These are phyloP conservation scores for Dascillus cervinus DNA, from an alignment of 2,888 invertebrate species.

Conservation along the genomic window DNA sequence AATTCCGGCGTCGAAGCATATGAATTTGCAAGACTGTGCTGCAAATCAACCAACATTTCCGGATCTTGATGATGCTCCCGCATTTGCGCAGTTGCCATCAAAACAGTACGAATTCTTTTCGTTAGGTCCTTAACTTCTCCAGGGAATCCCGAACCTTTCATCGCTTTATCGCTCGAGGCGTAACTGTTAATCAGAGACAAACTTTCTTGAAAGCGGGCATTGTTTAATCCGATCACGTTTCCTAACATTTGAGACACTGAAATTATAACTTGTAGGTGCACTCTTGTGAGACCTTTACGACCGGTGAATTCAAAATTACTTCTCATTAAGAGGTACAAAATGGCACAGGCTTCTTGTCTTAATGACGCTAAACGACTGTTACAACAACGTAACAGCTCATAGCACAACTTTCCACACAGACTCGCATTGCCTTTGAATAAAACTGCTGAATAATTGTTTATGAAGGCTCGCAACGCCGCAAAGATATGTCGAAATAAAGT, in stretches of 20 bases:
- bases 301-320: conserved; percentile 88
- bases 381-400: conserved; percentile 74
- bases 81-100: conserved; percentile 92
- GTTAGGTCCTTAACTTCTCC: conserved; percentile 90
- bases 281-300: conserved; percentile 76
- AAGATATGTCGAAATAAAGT: conserved; percentile 84
- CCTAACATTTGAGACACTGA: conserved; percentile 92
- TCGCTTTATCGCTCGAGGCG: conserved; percentile 86
- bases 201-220: conserved; percentile 91
- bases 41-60: conserved; percentile 83
- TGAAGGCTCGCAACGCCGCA: conserved; percentile 83
- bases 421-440: conserved; percentile 80
- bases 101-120: conserved; percentile 84
- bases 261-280: conserved; percentile 90
- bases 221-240: conserved; percentile 82
- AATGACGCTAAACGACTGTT: conserved; percentile 78
- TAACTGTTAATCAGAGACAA: conserved; percentile 88
- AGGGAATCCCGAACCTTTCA: conserved; percentile 89
- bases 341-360: conserved; percentile 85
- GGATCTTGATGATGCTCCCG: conserved; percentile 85
- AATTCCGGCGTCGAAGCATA: conserved; percentile 92
- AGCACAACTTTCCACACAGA: conserved; percentile 73
- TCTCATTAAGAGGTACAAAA: conserved; percentile 86
- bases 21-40: conserved; percentile 86
- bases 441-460: conserved; percentile 79